phyloP scores from a whole-genome alignment of 2,888 invertebrate genomes.

The Pterostichus niger region DNA sequence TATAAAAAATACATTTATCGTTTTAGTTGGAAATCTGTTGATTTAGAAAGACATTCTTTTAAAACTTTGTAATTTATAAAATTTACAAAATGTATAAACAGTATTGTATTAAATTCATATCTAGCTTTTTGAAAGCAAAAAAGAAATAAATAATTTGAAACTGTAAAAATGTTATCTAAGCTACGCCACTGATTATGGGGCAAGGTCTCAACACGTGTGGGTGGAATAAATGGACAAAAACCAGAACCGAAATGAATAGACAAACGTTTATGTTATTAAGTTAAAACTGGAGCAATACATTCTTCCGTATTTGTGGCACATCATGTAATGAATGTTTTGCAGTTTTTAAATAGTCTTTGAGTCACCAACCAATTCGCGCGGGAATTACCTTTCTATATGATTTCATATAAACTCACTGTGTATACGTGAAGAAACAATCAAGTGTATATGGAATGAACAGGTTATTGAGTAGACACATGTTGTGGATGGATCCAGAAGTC shows the following conservation, averaged over 20 bases:
- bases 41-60: too few species aligned
- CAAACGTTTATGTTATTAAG: conserved; percentile 3
- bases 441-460: conserved; percentile 24
- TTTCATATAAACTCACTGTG: background rate
- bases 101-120: too few species aligned
- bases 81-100: too few species aligned
- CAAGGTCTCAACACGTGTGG: conserved; percentile 8
- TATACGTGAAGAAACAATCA: background rate
- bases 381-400: background rate
- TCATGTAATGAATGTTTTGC: background rate
- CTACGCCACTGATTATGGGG: background rate
- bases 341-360: conserved; percentile 27
- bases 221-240: conserved; percentile 32
- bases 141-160: background rate
- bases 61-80: too few species aligned
- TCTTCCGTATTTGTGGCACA: background rate
- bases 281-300: background rate
- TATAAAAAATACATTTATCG: too few species aligned
- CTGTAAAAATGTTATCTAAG: conserved; percentile 2
- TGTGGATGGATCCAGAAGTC: background rate
- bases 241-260: conserved; percentile 33
- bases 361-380: conserved; percentile 23
- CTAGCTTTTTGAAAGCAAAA: too few species aligned
- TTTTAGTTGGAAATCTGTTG: too few species aligned
- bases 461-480: conserved; percentile 1